Evolutionary conservation across 2,113 vertebrate species (phyloP).

Genomic region (Oplegnathus fasciatus): DNA sequence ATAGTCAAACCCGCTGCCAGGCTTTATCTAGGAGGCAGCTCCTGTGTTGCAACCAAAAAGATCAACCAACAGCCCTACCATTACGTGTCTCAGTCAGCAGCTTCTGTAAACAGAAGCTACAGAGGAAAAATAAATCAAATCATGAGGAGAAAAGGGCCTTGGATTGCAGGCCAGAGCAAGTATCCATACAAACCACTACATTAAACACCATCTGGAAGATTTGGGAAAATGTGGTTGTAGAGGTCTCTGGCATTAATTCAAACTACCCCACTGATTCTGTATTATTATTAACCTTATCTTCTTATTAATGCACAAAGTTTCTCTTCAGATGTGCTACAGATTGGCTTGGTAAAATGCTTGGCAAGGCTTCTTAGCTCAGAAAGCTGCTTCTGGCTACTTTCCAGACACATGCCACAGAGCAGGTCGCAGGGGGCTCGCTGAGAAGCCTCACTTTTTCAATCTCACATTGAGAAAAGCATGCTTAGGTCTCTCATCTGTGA

Average conservation of each 20-base stretch:
- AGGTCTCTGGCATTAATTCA: constrained; percentile 32
- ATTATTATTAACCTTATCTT: constrained; percentile 10
- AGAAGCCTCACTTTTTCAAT: constrained; percentile 58
- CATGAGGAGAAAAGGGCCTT: constrained; percentile 11
- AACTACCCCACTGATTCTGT: constrained; percentile 18
- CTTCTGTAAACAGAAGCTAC: constrained; percentile 26
- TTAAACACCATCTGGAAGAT: constrained; percentile 30
- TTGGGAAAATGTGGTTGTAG: neutral
- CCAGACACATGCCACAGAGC: constrained; percentile 57
- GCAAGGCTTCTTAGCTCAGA: constrained; percentile 58
- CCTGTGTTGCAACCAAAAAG: constrained; percentile 29
- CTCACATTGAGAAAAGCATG: constrained; percentile 46
- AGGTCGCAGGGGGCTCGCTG: constrained; percentile 31
- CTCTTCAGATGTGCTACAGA: constrained; percentile 51
- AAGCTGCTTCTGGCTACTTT: constrained; percentile 64
- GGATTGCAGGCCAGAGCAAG: constrained; percentile 13
- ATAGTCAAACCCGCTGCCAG: constrained; percentile 12
- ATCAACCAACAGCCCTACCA: constrained; percentile 11
- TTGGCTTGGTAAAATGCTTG: constrained; percentile 42
- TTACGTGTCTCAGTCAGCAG: constrained; percentile 25
- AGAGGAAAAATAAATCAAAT: constrained; percentile 14
- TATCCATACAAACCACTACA: neutral
- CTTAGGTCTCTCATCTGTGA: constrained; percentile 76
- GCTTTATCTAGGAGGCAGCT: constrained; percentile 14
- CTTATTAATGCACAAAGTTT: constrained; percentile 38